phyloP scores from a whole-genome alignment of 1,140 invertebrate species.

The Anadara kagoshimensis region DNA sequence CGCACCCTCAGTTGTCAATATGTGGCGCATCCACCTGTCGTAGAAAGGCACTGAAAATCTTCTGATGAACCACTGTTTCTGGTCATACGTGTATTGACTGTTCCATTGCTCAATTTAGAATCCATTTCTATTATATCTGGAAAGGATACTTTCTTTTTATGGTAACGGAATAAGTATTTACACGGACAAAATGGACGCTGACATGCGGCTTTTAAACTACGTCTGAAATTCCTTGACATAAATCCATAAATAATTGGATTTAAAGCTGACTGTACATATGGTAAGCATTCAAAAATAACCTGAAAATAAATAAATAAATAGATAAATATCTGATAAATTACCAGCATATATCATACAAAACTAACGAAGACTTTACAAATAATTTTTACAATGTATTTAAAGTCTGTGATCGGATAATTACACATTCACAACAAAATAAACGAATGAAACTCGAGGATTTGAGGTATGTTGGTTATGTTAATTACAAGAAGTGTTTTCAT shows the following conservation, averaged over 20 bases:
- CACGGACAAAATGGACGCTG: slow-evolving; percentile 21
- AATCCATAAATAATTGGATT: slow-evolving; percentile 78
- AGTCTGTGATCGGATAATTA: no score
- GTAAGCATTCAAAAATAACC: slow-evolving; percentile 63
- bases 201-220: slow-evolving; percentile 40
- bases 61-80: slow-evolving; percentile 22
- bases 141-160: slow-evolving; percentile 20
- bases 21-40: background rate
- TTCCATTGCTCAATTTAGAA: slow-evolving; percentile 37
- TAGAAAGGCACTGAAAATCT: slow-evolving; percentile 9
- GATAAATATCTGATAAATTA: background rate
- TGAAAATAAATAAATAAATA: slow-evolving; percentile 44
- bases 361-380: no score
- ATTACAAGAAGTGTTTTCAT: no score
- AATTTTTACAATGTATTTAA: no score
- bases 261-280: slow-evolving; percentile 72
- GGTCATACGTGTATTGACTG: slow-evolving; percentile 5
- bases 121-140: slow-evolving; percentile 31
- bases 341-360: background rate
- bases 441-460: no score
- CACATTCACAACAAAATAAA: no score
- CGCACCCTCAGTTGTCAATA: no score
- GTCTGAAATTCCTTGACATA: slow-evolving; percentile 76
- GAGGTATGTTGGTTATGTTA: no score
- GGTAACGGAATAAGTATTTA: slow-evolving; percentile 4